These are phyloP conservation scores for Phylloscopus whistleri DNA, from an alignment of 2,113 vertebrate genomes.

Conservation along the genomic window DNA sequence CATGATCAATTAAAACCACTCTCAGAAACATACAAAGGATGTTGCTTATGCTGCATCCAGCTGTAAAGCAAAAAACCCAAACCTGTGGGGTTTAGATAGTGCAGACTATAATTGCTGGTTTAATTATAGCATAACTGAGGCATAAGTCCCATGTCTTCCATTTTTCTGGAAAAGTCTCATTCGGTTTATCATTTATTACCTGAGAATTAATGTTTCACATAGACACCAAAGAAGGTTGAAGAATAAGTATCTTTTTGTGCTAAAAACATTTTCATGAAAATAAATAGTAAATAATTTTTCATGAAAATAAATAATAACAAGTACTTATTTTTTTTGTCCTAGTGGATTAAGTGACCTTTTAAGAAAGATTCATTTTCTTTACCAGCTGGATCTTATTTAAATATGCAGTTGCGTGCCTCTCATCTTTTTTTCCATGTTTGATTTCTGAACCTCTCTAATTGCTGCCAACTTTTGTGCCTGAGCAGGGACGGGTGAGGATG, in stretches of 20 bases:
- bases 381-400: background rate
- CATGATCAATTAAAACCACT: background rate
- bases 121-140: background rate
- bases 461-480: background rate
- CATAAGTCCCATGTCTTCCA: background rate
- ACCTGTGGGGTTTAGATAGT: background rate
- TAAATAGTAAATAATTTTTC: background rate
- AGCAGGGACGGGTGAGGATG: background rate
- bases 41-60: background rate
- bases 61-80: background rate
- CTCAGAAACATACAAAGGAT: fast-evolving
- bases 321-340: background rate
- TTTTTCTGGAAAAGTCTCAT: background rate
- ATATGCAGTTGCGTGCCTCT: background rate
- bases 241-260: background rate
- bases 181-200: background rate
- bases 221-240: background rate
- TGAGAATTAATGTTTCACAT: background rate
- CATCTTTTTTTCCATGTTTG: background rate
- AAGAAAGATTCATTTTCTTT: background rate
- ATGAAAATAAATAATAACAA: background rate
- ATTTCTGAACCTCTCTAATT: slow-evolving; percentile 10
- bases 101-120: background rate
- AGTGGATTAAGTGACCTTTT: background rate
- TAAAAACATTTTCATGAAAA: background rate